These are phyloP conservation scores for Canis aureus DNA, from an alignment of 2,113 vertebrate species.

Conservation along the genomic window DNA sequence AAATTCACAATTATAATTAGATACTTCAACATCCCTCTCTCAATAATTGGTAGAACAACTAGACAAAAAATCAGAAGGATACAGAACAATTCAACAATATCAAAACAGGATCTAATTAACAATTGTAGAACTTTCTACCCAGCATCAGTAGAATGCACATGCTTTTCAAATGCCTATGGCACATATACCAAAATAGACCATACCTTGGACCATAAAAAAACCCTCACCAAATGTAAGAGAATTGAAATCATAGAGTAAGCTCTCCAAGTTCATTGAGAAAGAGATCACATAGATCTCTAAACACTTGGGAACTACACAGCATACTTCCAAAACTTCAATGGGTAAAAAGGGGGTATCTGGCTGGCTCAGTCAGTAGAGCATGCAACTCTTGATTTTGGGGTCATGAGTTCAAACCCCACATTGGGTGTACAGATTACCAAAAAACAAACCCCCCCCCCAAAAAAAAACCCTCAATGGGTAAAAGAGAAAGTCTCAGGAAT, in stretches of 20 bases:
- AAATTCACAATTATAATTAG: neutral
- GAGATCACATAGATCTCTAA: neutral
- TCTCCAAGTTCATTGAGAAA: slow-evolving; percentile 16
- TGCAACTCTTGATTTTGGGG: neutral
- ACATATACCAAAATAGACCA: neutral
- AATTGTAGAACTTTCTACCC: neutral
- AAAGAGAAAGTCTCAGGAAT: neutral
- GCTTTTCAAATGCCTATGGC: neutral
- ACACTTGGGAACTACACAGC: neutral
- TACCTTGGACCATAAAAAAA: neutral
- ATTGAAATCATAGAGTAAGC: neutral
- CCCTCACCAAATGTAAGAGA: neutral
- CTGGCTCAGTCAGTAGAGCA: neutral
- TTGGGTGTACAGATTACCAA: neutral
- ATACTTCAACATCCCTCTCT: neutral
- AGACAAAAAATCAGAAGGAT: neutral
- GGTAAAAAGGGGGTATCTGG: neutral
- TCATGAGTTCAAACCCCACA: neutral
- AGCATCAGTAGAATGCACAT: neutral
- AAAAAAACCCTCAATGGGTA: neutral
- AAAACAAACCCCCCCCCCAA: neutral
- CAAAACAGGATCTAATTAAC: neutral
- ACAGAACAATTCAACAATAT: neutral
- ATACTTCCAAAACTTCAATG: neutral
- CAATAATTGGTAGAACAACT: neutral